phyloP scores from a whole-genome alignment of 2,113 vertebrate genomes.

The Scolopax mira region DNA sequence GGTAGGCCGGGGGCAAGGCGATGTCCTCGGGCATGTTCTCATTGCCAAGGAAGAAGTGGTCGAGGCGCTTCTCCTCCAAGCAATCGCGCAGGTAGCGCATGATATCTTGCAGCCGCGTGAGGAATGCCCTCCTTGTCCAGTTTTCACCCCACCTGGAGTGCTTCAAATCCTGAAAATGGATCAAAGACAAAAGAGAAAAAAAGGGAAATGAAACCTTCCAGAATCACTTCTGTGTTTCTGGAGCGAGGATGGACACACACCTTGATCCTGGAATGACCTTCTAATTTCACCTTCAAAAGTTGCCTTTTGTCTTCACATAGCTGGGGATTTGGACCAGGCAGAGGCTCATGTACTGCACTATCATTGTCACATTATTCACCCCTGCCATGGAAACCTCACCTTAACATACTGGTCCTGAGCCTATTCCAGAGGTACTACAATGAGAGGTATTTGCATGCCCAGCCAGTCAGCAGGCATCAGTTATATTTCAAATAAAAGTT shows the following conservation, averaged over 20 bases:
- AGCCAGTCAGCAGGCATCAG: background rate
- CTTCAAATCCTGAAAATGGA: background rate
- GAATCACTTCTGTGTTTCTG: background rate
- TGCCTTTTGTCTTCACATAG: background rate
- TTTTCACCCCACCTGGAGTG: too few species aligned
- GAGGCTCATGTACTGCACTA: background rate
- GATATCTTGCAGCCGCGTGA: too few species aligned
- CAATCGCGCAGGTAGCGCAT: too few species aligned
- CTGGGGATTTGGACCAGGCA: background rate
- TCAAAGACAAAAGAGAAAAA: background rate
- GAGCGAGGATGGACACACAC: background rate
- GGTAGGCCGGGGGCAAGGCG: too few species aligned
- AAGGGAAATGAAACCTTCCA: background rate
- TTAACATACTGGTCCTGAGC: background rate
- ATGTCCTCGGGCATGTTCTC: too few species aligned
- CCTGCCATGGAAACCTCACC: background rate
- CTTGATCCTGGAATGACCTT: background rate
- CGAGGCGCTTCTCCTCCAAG: too few species aligned
- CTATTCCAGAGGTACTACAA: background rate
- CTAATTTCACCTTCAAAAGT: constrained; percentile 23
- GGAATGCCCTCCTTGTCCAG: too few species aligned
- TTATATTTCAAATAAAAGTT: background rate
- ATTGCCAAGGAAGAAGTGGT: too few species aligned
- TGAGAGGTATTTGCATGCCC: background rate
- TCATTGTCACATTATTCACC: background rate